Conservation (phyloP, 2,888 invertebrate species). For the Chymomyza procnemis region DNA sequence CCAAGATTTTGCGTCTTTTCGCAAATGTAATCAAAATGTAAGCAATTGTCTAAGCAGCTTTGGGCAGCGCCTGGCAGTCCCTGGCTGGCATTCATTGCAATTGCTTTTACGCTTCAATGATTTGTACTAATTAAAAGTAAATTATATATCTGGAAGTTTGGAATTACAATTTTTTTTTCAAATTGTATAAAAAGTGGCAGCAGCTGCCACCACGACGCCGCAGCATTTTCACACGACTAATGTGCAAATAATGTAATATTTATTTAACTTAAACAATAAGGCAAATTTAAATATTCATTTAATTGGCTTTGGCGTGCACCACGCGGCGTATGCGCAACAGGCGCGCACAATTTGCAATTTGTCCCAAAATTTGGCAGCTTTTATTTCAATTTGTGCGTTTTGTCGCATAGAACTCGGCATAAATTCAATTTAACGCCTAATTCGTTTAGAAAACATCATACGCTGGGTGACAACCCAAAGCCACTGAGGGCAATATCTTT, state of each 20-base stretch:
- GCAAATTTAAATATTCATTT: constrained; percentile 65
- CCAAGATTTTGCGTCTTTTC: constrained; percentile 57
- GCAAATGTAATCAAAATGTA: constrained; percentile 54
- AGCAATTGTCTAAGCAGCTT: constrained; percentile 44
- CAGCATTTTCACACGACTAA: constrained; percentile 44
- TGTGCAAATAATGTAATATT: constrained; percentile 26
- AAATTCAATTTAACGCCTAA: constrained; percentile 13
- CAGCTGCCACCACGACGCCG: constrained; percentile 11
- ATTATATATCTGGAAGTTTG: constrained; percentile 45
- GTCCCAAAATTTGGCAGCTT: constrained; percentile 15
- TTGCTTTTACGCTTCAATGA: constrained; percentile 44
- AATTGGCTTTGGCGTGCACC: constrained; percentile 38
- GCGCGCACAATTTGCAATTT: constrained; percentile 11
- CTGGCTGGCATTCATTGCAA: constrained; percentile 16
- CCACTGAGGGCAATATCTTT: constrained; percentile 18
- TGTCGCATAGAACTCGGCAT: neutral
- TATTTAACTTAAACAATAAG: constrained; percentile 27
- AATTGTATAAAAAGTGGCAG: neutral
- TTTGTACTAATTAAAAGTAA: constrained; percentile 56
- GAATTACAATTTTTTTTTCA: constrained; percentile 27
- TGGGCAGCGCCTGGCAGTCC: neutral
- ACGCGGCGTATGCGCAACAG: constrained; percentile 30
- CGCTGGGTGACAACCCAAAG: constrained; percentile 19
- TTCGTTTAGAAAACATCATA: constrained; percentile 20
- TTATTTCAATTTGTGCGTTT: too few relatives aligned